Evolutionary conservation across 2,888 invertebrate genomes (phyloP).

Genomic region (Lissonota sp.): DNA sequence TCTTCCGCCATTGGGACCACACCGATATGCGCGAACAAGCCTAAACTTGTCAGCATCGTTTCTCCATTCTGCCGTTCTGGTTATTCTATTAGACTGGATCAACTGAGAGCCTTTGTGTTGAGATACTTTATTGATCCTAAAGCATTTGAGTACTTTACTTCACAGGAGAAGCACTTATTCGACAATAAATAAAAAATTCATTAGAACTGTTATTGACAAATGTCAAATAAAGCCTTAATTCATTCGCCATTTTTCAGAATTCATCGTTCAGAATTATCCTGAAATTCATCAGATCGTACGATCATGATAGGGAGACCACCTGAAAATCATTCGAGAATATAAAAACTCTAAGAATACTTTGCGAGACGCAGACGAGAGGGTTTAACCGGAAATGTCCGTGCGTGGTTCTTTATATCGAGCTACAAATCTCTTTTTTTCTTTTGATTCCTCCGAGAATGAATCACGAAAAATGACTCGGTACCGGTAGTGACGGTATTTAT

Average conservation of each 20-base stretch:
- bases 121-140: too few relatives aligned
- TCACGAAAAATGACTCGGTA: conserved; percentile 50
- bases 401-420: conserved; percentile 45
- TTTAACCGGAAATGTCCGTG: conserved; percentile 16
- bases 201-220: too few relatives aligned
- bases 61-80: conserved; percentile 9
- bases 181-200: too few relatives aligned
- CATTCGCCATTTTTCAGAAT: not conserved
- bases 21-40: conserved; percentile 57
- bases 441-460: conserved; percentile 18
- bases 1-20: conserved; percentile 61
- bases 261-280: not conserved
- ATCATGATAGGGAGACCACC: conserved; percentile 10
- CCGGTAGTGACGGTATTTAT: conserved; percentile 34
- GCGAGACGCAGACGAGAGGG: conserved; percentile 17
- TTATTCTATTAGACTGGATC: conserved; percentile 19
- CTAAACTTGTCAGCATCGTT: conserved; percentile 36
- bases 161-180: too few relatives aligned
- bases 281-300: not conserved
- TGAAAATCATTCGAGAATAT: not conserved
- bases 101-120: too few relatives aligned
- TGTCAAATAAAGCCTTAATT: too few relatives aligned
- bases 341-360: conserved; percentile 7
- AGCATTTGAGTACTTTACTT: too few relatives aligned
- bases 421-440: conserved; percentile 33